These are phyloP conservation scores for Heliconius eleuchia DNA, from an alignment of 1,140 invertebrate species.

Conservation along the genomic window DNA sequence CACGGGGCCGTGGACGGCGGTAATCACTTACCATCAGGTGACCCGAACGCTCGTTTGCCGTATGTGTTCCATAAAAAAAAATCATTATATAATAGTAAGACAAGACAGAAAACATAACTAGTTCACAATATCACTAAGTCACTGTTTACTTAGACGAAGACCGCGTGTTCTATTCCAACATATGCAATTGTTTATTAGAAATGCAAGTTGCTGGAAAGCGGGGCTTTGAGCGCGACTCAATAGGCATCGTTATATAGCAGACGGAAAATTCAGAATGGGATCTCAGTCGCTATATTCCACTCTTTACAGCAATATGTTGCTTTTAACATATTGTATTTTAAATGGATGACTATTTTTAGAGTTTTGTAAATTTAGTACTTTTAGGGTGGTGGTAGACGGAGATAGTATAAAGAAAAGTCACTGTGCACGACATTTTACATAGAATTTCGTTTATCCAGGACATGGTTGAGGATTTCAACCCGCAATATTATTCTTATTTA, in stretches of 20 bases:
- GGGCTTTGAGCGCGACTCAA: conserved; percentile 5
- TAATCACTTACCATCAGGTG: too few relatives aligned
- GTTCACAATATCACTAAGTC: neutral
- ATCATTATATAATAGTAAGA: neutral
- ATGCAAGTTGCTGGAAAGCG: conserved; percentile 3
- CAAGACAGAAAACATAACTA: neutral
- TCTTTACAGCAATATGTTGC: neutral
- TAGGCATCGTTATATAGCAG: conserved; percentile 7
- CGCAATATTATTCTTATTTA: too few relatives aligned
- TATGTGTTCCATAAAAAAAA: too few relatives aligned
- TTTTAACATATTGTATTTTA: neutral
- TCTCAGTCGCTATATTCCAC: neutral
- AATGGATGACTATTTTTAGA: conserved; percentile 11
- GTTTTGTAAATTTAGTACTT: neutral
- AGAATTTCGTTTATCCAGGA: too few relatives aligned
- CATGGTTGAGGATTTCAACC: too few relatives aligned
- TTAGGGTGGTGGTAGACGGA: too few relatives aligned
- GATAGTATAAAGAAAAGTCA: too few relatives aligned
- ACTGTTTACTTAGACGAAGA: neutral
- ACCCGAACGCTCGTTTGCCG: too few relatives aligned
- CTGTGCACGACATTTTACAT: too few relatives aligned
- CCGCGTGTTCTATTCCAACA: neutral
- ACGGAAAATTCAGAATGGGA: neutral
- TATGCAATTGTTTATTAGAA: conserved; percentile 11
- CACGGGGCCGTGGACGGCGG: too few relatives aligned